Conservation (phyloP, 1,140 invertebrate species). For the Apis dorsata region DNA sequence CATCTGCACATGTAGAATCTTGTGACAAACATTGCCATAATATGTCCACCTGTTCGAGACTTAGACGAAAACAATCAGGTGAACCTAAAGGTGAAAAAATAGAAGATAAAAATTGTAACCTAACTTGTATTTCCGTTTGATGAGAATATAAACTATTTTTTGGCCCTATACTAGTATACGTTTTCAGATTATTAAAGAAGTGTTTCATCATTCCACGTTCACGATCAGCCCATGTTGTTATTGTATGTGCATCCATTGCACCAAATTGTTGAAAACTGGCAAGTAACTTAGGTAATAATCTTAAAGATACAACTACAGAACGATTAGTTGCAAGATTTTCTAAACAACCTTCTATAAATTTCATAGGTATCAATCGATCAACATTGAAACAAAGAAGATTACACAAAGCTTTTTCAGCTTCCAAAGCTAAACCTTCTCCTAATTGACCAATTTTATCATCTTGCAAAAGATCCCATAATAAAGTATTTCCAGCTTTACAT, state of each 20-base stretch:
- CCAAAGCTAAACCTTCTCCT: constrained; percentile 91
- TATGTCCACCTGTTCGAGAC: constrained; percentile 92
- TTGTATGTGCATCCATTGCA: constrained; percentile 89
- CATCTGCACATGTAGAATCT: constrained; percentile 91
- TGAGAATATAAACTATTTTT: constrained; percentile 87
- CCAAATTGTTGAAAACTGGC: constrained; percentile 94
- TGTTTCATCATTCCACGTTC: constrained; percentile 95
- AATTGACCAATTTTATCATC: constrained; percentile 93
- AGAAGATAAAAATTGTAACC: constrained; percentile 94
- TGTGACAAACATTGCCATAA: constrained; percentile 94
- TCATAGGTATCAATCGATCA: constrained; percentile 92
- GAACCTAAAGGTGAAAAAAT: constrained; percentile 95
- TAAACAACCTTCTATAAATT: constrained; percentile 96
- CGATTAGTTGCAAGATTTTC: constrained; percentile 93
- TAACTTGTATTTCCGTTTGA: constrained; percentile 93
- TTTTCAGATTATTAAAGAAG: constrained; percentile 92
- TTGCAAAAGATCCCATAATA: constrained; percentile 96
- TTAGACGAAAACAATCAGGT: constrained; percentile 93
- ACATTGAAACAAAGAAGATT: constrained; percentile 94
- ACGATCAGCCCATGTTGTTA: constrained; percentile 93
- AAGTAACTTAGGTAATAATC: constrained; percentile 93
- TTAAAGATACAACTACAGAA: constrained; percentile 93
- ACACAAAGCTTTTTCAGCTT: constrained; percentile 94
- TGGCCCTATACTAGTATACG: constrained; percentile 80
- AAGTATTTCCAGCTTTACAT: constrained; percentile 92